Evolutionary conservation across 1,140 invertebrate species (phyloP).

Genomic region (Euglossa dilemma): DNA sequence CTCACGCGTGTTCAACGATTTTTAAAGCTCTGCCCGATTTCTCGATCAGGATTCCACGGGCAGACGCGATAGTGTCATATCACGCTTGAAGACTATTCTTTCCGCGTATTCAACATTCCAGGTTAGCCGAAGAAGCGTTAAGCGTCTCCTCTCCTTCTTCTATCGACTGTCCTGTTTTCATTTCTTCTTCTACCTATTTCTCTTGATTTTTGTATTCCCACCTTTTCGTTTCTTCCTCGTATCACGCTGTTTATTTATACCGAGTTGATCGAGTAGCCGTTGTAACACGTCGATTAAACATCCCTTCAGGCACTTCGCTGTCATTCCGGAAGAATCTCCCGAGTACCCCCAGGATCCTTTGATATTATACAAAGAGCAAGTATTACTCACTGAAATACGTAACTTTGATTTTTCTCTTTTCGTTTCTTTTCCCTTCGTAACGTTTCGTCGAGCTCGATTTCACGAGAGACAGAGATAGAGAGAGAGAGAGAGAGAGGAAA

Average conservation of each 20-base stretch:
- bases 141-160: neutral
- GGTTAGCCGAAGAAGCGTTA: neutral
- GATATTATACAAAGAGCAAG: slow-evolving; percentile 45
- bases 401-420: neutral
- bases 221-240: neutral
- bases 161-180: neutral
- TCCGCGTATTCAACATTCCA: neutral
- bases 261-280: neutral
- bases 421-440: neutral
- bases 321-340: slow-evolving; percentile 24
- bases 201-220: neutral
- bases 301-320: slow-evolving; percentile 11
- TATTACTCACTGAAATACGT: slow-evolving; percentile 46
- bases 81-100: neutral
- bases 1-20: slow-evolving; percentile 7
- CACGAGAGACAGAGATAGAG: neutral
- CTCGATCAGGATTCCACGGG: neutral
- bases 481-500: neutral
- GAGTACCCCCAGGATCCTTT: slow-evolving; percentile 34
- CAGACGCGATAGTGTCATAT: neutral
- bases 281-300: neutral
- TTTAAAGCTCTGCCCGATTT: neutral
- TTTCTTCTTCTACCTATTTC: neutral
- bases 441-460: neutral
- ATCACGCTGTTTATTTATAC: slow-evolving; percentile 11